Conservation (phyloP, 2,113 vertebrate species). For the Beaufortia kweichowensis region DNA sequence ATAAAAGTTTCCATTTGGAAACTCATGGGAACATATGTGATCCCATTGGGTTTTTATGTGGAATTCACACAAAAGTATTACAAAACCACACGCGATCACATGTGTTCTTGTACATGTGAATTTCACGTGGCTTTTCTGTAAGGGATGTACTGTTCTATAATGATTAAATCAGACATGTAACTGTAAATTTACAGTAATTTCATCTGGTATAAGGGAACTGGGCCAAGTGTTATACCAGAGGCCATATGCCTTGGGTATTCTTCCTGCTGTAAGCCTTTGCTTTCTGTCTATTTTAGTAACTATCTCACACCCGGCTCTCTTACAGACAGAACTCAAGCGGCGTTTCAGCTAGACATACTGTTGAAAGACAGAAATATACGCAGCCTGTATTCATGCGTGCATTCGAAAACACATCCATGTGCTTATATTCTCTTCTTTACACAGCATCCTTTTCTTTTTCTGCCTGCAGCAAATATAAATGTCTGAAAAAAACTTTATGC, state of each 20-base stretch:
- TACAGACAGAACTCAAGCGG: neutral
- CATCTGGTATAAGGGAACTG: conserved; percentile 30
- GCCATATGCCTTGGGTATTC: conserved; percentile 38
- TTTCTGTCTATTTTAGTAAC: conserved; percentile 46
- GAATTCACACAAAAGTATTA: too few species aligned
- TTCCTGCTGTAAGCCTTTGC: conserved; percentile 30
- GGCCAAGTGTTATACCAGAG: conserved; percentile 31
- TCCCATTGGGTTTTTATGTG: too few species aligned
- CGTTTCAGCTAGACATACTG: conserved; percentile 11
- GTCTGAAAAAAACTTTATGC: too few species aligned
- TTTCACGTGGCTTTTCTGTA: too few species aligned
- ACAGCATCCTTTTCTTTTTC: neutral
- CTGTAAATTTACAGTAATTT: conserved; percentile 6
- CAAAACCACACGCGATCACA: too few species aligned
- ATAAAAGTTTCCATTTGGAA: too few species aligned
- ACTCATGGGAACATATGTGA: too few species aligned
- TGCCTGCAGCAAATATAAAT: neutral
- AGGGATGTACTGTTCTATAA: too few species aligned
- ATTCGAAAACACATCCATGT: neutral
- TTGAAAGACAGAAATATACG: neutral
- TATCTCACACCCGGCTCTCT: neutral
- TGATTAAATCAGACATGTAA: conserved; percentile 5
- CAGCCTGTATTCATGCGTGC: conserved; percentile 10
- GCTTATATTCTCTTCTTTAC: neutral
- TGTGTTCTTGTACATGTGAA: too few species aligned